A percentile compares a stretch with the other conserved stretches of the same genome.
Evolutionary conservation across 2,113 vertebrate genomes (phyloP).

Genomic region (Rhea pennata): DNA sequence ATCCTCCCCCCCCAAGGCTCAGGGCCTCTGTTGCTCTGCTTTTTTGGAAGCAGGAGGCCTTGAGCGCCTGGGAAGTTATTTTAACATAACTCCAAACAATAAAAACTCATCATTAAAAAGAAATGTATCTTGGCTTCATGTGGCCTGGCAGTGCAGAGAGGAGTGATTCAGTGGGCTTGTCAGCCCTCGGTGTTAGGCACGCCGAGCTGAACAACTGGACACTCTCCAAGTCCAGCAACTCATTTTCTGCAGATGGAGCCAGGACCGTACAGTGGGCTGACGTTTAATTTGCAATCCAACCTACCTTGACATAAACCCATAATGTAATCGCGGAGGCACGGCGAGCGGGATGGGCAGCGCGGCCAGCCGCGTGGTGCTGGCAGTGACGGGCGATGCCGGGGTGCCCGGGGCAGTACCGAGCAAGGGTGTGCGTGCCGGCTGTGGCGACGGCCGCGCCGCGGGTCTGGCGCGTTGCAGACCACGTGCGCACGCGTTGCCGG

Average conservation of each 20-base stretch:
- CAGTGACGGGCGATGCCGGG: not conserved
- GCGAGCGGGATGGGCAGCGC: not conserved
- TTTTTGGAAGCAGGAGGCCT: not conserved
- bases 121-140: slow-evolving; percentile 77
- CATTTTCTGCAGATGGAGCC: slow-evolving; percentile 73
- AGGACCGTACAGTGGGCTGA: slow-evolving; percentile 63
- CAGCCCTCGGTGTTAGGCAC: slow-evolving; percentile 72
- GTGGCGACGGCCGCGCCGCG: no score
- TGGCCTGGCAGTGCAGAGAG: slow-evolving; percentile 60
- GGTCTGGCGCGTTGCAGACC: no score
- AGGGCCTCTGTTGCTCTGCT: rapidly evolving
- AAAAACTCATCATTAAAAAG: slow-evolving; percentile 82
- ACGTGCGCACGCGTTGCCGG: not conserved
- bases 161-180: slow-evolving; percentile 77
- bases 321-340: not conserved
- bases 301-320: slow-evolving; percentile 78
- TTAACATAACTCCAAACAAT: slow-evolving; percentile 74
- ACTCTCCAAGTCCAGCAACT: slow-evolving; percentile 76
- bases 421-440: no score
- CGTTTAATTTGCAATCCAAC: slow-evolving; percentile 79
- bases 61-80: slow-evolving; percentile 39
- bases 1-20: not conserved
- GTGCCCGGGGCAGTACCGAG: no score
- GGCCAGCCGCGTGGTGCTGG: no score
- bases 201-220: slow-evolving; percentile 72